Percentiles rank a stretch among this genome's conserved stretches.
Conservation (phyloP, 2,888 invertebrate genomes). For the Rhimphoctona megacephalus region DNA sequence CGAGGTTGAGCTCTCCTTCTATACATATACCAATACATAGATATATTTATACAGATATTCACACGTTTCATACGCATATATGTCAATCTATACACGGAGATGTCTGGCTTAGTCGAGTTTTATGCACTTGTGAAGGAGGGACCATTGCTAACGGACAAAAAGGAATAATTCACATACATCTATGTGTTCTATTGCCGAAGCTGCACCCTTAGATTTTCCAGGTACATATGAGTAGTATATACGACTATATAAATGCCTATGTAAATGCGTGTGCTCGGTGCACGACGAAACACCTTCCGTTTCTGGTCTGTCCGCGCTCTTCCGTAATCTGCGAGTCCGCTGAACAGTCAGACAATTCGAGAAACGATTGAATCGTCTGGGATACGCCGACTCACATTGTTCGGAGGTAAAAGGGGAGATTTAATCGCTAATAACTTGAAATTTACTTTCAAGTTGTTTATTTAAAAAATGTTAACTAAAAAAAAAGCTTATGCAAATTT, state of each 20-base stretch:
- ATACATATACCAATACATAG: not conserved
- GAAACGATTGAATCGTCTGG: constrained; percentile 46
- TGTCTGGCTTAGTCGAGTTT: constrained; percentile 28
- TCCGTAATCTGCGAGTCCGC: constrained; percentile 34
- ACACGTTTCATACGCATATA: not conserved
- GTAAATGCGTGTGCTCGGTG: constrained; percentile 12
- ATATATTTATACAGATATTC: constrained; percentile 22
- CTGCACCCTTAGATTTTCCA: no score
- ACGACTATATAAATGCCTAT: not conserved
- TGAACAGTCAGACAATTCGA: constrained; percentile 18
- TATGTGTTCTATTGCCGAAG: not conserved
- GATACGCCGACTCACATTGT: not conserved
- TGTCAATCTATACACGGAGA: not conserved
- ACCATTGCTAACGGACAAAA: constrained; percentile 1
- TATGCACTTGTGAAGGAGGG: constrained; percentile 28
- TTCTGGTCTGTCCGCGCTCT: constrained; percentile 51
- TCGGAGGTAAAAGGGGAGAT: not conserved
- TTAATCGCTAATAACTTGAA: not conserved
- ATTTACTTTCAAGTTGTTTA: not conserved
- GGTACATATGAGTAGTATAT: no score
- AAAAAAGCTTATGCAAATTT: not conserved
- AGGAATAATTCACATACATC: not conserved
- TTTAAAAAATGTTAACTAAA: not conserved
- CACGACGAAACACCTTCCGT: constrained; percentile 57
- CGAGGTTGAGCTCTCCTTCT: constrained; percentile 34